Evolutionary conservation across 2,797 vertebrate species (phyloP).

Genomic region (Eutrigla gurnardus): DNA sequence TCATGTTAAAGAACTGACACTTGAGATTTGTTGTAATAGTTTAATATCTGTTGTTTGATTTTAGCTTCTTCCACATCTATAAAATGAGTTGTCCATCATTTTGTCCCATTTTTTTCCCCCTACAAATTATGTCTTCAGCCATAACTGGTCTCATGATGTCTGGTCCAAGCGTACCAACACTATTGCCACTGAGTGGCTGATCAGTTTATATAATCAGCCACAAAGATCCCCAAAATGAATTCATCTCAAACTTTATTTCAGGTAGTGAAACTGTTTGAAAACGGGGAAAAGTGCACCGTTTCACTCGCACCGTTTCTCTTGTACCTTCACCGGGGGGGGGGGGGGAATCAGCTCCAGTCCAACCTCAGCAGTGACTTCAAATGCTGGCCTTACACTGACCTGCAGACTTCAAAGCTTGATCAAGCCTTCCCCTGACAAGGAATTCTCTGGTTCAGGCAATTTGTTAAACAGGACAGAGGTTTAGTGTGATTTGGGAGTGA

Average conservation of each 20-base stretch:
- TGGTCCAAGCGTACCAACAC: not conserved
- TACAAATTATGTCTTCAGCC: not conserved
- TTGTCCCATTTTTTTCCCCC: not conserved
- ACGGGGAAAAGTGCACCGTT: not conserved
- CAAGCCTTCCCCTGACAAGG: slow-evolving; percentile 78
- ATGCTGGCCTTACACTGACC: slow-evolving; percentile 82
- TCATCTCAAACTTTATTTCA: not conserved
- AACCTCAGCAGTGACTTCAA: slow-evolving; percentile 75
- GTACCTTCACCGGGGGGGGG: slow-evolving; percentile 39
- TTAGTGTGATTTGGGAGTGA: slow-evolving; percentile 77
- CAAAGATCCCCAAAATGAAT: not conserved
- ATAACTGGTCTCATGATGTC: not conserved
- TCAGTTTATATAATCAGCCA: slow-evolving; percentile 1
- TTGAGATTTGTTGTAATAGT: not conserved
- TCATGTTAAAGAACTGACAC: not conserved
- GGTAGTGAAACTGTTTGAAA: not conserved
- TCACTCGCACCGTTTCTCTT: slow-evolving; percentile 24
- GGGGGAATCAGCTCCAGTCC: slow-evolving; percentile 55
- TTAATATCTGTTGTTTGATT: not conserved
- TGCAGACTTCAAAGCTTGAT: slow-evolving; percentile 84
- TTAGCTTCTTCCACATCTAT: not conserved
- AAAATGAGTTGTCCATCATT: not conserved
- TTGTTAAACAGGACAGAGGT: slow-evolving; percentile 82
- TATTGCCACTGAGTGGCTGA: not conserved
- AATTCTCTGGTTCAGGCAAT: slow-evolving; percentile 80